Conservation (phyloP, 2,797 vertebrate species). For the Parotocinclus haroldoi region DNA sequence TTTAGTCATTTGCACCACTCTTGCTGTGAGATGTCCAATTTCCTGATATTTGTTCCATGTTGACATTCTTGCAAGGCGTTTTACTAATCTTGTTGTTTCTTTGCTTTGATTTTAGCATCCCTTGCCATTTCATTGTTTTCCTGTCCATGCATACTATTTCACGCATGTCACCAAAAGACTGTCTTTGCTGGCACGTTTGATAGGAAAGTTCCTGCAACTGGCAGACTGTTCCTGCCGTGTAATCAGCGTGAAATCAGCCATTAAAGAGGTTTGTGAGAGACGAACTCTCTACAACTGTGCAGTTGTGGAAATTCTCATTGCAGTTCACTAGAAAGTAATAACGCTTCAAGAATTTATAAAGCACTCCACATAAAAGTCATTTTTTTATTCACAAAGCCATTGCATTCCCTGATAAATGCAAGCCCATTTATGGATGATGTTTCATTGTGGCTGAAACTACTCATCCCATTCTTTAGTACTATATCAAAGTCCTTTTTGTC, state of each 20-base stretch:
- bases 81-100: not conserved
- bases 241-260: not conserved
- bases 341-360: not conserved
- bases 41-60: no score
- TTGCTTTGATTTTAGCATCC: not conserved
- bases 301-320: not conserved
- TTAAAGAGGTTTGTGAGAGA: not conserved
- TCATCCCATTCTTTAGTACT: conserved; percentile 7
- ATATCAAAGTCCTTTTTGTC: conserved; percentile 17
- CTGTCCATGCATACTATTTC: not conserved
- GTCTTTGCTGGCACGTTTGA: not conserved
- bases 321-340: not conserved
- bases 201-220: not conserved
- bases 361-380: not conserved
- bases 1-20: no score
- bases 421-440: conserved; percentile 2
- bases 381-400: not conserved
- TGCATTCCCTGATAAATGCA: conserved; percentile 1
- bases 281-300: not conserved
- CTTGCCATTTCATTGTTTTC: not conserved
- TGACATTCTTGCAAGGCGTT: no score
- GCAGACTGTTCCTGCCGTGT: not conserved
- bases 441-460: conserved; percentile 21
- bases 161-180: not conserved
- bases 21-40: no score